A percentile compares a stretch with the other conserved stretches of the same genome.
Evolutionary conservation across 2,888 invertebrate species (phyloP).

Genomic region (Apodemia zela): DNA sequence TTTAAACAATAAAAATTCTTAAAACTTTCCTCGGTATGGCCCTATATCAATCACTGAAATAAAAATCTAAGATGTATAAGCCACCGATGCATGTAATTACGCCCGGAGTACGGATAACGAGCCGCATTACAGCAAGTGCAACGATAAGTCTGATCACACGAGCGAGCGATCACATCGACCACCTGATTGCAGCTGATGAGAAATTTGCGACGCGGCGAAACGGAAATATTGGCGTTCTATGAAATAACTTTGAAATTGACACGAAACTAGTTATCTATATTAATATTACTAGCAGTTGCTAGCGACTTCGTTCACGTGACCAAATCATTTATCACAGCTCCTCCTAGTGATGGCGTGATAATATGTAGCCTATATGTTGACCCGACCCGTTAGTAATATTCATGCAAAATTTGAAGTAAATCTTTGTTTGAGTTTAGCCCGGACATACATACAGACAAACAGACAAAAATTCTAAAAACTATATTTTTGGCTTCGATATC

Average conservation of each 20-base stretch:
- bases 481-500: no score
- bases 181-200: slow-evolving; percentile 49
- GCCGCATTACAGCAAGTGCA: slow-evolving; percentile 24
- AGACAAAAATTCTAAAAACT: no score
- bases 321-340: no score
- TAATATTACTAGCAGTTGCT: no score
- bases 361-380: no score
- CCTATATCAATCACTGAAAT: neutral
- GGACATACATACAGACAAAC: no score
- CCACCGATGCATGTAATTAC: slow-evolving; percentile 2
- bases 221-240: slow-evolving; percentile 46
- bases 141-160: slow-evolving; percentile 32
- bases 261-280: neutral
- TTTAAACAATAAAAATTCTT: neutral
- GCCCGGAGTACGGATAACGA: neutral
- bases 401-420: no score
- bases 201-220: slow-evolving; percentile 66
- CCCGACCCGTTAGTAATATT: no score
- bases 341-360: no score
- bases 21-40: no score
- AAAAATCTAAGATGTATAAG: neutral
- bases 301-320: no score
- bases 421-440: no score
- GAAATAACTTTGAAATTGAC: slow-evolving; percentile 20
- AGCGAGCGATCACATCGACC: slow-evolving; percentile 42